phyloP scores from a whole-genome alignment of 2,113 vertebrate species.

The Meles meles region DNA sequence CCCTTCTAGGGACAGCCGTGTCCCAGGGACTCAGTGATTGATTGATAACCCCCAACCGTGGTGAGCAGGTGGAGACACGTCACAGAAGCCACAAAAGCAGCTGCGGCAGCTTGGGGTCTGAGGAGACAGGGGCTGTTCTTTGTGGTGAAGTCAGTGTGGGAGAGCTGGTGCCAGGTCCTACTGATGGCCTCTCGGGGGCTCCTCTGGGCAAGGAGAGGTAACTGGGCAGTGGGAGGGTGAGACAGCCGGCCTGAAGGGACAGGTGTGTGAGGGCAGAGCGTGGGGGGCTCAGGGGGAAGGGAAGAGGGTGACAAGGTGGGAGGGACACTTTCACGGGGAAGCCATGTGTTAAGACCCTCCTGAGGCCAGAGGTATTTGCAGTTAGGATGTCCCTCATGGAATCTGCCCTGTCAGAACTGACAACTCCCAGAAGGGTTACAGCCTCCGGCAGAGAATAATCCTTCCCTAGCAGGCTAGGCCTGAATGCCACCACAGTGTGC shows the following conservation, averaged over 20 bases:
- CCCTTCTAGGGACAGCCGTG: not conserved
- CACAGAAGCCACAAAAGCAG: not conserved
- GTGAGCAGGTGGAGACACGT: not conserved
- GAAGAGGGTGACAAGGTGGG: not conserved
- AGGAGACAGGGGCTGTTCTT: not conserved
- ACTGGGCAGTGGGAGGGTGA: too few species aligned
- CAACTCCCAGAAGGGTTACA: not conserved
- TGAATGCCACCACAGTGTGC: fast-evolving
- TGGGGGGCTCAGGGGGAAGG: fast-evolving
- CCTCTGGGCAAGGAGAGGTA: not conserved
- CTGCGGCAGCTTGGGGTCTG: not conserved
- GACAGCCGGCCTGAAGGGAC: not conserved
- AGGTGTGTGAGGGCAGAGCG: not conserved
- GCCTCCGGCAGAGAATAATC: not conserved
- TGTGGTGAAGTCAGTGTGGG: not conserved
- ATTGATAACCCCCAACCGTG: fast-evolving
- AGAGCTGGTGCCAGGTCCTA: not conserved
- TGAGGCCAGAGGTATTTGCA: not conserved
- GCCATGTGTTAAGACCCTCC: not conserved
- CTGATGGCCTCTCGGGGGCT: not conserved
- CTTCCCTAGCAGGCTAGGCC: not conserved
- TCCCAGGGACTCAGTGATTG: not conserved
- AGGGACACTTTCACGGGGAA: not conserved
- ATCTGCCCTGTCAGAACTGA: not conserved
- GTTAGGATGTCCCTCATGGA: not conserved